A percentile compares a stretch with the other conserved stretches of the same genome.
Evolutionary conservation across 2,888 invertebrate genomes (phyloP).

Genomic region (Chouioia cunea): DNA sequence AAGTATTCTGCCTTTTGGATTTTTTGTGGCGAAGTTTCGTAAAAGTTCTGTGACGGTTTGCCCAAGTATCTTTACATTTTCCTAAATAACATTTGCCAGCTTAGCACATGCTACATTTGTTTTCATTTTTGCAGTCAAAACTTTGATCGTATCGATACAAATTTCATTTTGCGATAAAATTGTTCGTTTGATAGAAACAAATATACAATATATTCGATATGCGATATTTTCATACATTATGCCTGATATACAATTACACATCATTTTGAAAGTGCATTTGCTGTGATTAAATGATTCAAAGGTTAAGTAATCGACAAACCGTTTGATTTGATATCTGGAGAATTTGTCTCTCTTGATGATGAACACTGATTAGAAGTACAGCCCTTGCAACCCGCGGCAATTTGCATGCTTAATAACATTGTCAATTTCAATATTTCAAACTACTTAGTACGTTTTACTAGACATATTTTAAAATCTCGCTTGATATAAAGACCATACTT

Average conservation of each 20-base stretch:
- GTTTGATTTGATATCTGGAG: slow-evolving; percentile 16
- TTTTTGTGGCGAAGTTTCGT: slow-evolving; percentile 21
- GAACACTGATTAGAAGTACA: slow-evolving; percentile 30
- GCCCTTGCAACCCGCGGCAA: slow-evolving; percentile 25
- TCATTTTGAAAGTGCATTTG: background rate
- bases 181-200: background rate
- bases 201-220: background rate
- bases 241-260: background rate
- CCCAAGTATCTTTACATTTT: background rate
- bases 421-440: background rate
- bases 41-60: slow-evolving; percentile 11
- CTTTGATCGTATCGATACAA: background rate
- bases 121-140: slow-evolving; percentile 30
- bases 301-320: slow-evolving; percentile 41
- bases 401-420: slow-evolving; percentile 34
- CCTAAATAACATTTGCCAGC: background rate
- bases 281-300: slow-evolving; percentile 8
- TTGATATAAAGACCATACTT: slow-evolving; percentile 10
- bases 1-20: slow-evolving; percentile 23
- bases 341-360: slow-evolving; percentile 13
- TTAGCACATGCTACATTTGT: background rate
- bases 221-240: background rate
- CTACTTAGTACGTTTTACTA: slow-evolving; percentile 9
- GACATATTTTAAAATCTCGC: slow-evolving; percentile 27
- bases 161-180: background rate